Conservation (phyloP, 2,113 vertebrate species). For the Malaclemys terrapin region DNA sequence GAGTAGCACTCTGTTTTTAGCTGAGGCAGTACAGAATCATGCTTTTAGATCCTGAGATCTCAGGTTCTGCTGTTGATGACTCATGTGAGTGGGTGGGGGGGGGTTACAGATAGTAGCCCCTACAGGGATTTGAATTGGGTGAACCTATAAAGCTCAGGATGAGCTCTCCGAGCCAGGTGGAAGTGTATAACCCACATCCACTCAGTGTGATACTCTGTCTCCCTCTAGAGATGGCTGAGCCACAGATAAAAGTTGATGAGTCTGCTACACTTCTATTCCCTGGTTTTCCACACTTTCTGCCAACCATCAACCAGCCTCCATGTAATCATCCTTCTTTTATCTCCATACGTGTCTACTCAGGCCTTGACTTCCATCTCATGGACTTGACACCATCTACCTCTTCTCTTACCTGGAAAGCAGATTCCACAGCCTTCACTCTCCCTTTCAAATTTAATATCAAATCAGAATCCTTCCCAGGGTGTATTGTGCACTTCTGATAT, state of each 20-base stretch:
- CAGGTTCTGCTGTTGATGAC: background rate
- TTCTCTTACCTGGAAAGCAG: background rate
- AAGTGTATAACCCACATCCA: background rate
- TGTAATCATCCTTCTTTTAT: background rate
- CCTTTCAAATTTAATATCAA: background rate
- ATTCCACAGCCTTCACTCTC: background rate
- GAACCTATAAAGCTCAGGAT: background rate
- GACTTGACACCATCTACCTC: background rate
- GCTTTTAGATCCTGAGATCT: background rate
- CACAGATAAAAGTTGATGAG: background rate
- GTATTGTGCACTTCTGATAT: background rate
- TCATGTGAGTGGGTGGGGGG: background rate
- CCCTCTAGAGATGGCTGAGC: background rate
- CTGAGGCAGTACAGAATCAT: background rate
- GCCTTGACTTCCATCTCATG: background rate
- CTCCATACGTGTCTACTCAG: background rate
- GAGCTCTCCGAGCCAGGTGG: background rate
- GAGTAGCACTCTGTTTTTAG: background rate
- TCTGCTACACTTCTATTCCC: background rate
- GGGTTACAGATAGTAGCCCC: fast-evolving
- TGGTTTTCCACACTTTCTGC: background rate
- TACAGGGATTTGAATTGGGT: fast-evolving
- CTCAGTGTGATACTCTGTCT: background rate
- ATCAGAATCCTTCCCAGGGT: background rate
- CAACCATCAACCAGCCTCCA: background rate